These are phyloP conservation scores for Heptranchias perlo DNA, from an alignment of 2,113 vertebrate genomes.

Conservation along the genomic window DNA sequence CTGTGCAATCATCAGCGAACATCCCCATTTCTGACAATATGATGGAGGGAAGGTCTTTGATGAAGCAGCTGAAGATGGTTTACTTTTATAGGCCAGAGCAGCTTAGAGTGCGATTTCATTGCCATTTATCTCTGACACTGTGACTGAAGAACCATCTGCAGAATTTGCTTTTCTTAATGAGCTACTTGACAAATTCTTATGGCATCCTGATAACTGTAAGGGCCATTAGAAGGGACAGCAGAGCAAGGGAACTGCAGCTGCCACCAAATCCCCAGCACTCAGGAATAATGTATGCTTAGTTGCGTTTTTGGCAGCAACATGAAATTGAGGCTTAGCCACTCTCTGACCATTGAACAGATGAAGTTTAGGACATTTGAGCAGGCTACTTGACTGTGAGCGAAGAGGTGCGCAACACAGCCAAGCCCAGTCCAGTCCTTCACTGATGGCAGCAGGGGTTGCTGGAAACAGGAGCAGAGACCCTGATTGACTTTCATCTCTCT, in stretches of 20 bases:
- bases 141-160: background rate
- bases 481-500: too few relatives aligned
- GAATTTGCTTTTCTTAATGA: slow-evolving; percentile 3
- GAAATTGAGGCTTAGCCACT: background rate
- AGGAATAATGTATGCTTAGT: background rate
- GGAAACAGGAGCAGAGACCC: too few relatives aligned
- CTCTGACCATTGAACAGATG: background rate
- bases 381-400: background rate
- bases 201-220: background rate
- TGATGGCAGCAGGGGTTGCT: too few relatives aligned
- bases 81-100: background rate
- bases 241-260: background rate
- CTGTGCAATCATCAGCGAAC: too few relatives aligned
- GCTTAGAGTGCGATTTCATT: background rate
- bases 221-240: background rate
- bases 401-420: background rate
- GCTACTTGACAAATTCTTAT: background rate
- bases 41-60: too few relatives aligned
- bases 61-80: too few relatives aligned
- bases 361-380: background rate
- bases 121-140: background rate
- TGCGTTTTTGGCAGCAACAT: background rate
- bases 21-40: too few relatives aligned
- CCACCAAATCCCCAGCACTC: background rate
- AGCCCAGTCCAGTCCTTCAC: background rate